Evolutionary conservation across 2,888 invertebrate species (phyloP), one percentile per base, ranked within the genome.

Genomic region (Platycheirus rosarum): DNA sequence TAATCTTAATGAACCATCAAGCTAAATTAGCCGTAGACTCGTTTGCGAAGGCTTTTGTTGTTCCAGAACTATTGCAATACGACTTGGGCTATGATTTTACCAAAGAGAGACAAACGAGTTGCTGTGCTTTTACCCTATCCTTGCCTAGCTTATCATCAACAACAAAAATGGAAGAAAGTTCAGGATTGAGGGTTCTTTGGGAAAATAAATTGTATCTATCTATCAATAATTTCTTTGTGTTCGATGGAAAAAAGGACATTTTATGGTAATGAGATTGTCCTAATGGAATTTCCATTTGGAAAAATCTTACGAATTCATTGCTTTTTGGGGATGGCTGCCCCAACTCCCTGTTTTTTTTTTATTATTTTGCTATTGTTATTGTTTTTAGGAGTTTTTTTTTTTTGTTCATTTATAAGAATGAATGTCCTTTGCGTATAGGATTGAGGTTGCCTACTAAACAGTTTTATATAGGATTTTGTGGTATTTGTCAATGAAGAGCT

Each of bases 1-100:
- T 70, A 80, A 75, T 75, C 75, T 75, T 80, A 80, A 80, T 80
- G 75, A 80, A 70, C 80, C 80, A 75, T 80, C 70, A 80, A 75
- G 75, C 75, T 75, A 70, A 80, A 80, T 80, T 80, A 80, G 75
- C 65, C 76, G 65, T 66, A 62, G 70, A 60, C 60, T 66, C 57
- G 51, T 75, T 75, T 49, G 53, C 23, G 29, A 40, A 57, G 48
- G 35, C 63, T 73, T 76, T 78, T 62, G 60, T 68, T 49, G 16
- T 57, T 74, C 49, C 48, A 48, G 74, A n/a, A n/a, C 74, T 46
- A 60, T 35, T 42, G 11, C 13, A 49, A 51, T 44, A 62, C 32
- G 57, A 60, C 60, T 44, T 26, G n/a, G 42, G 29, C 9, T 42
- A 32, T 11, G 55, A 49, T 55, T 51, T 79, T 46, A 16, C 44